These are phyloP conservation scores for Megalurothrips usitatus DNA, from an alignment of 2,888 invertebrate genomes.

Conservation along the genomic window DNA sequence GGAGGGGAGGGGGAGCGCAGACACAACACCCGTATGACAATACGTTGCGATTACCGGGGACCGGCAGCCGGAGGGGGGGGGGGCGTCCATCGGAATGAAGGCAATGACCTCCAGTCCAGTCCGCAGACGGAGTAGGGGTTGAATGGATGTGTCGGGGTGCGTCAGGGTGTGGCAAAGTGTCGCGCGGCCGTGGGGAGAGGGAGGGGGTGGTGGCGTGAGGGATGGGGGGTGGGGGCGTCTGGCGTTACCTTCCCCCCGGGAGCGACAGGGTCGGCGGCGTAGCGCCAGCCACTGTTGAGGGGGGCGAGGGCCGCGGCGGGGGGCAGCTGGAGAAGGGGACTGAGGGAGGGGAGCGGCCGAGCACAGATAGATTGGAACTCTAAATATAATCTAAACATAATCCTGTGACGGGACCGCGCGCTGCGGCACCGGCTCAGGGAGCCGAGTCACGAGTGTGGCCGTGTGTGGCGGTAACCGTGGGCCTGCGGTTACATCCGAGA, in stretches of 20 bases:
- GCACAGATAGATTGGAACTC: too few species aligned
- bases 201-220: neutral
- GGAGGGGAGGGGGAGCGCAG: neutral
- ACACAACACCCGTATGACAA: neutral
- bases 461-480: too few species aligned
- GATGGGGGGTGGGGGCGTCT: too few species aligned
- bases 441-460: too few species aligned
- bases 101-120: conserved; percentile 5
- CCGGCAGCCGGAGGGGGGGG: neutral
- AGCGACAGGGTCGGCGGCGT: neutral
- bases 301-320: neutral
- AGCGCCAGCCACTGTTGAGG: neutral
- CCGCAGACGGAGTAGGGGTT: neutral
- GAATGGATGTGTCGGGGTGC: neutral
- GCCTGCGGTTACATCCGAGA: too few species aligned
- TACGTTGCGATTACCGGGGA: neutral
- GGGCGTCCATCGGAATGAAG: neutral
- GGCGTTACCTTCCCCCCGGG: neutral
- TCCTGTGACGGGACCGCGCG: too few species aligned
- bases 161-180: neutral
- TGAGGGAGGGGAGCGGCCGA: neutral
- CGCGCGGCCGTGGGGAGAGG: neutral
- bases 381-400: too few species aligned
- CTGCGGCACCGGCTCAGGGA: too few species aligned
- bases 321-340: neutral